Evolutionary conservation across 2,888 invertebrate genomes (phyloP).

Genomic region (Elmis aenea): DNA sequence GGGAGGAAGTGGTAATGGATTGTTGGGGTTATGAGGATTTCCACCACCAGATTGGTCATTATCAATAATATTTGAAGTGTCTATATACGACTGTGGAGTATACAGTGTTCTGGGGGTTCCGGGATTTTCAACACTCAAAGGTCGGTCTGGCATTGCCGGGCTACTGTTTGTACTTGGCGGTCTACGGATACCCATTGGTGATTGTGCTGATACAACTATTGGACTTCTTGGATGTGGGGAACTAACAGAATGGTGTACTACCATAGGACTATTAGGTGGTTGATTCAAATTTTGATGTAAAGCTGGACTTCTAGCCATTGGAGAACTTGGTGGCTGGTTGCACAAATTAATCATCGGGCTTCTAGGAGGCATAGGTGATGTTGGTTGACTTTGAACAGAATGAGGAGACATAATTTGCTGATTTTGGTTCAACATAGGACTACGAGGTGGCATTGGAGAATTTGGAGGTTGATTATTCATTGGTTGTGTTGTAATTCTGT

Average conservation of each 20-base stretch:
- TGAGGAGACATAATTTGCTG: constrained; percentile 45
- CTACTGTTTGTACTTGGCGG: constrained; percentile 53
- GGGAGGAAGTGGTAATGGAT: constrained; percentile 56
- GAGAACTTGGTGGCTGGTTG: constrained; percentile 52
- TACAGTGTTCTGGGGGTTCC: constrained; percentile 50
- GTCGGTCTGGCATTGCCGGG: constrained; percentile 55
- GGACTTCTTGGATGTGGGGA: constrained; percentile 32
- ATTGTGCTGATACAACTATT: constrained; percentile 45
- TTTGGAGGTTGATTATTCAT: constrained; percentile 48
- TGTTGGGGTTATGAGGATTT: constrained; percentile 53
- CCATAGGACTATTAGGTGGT: constrained; percentile 45
- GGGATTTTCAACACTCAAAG: constrained; percentile 57
- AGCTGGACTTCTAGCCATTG: constrained; percentile 55
- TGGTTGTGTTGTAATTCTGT: constrained; percentile 38
- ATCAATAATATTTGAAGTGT: constrained; percentile 1
- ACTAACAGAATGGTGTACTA: constrained; percentile 40
- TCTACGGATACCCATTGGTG: constrained; percentile 52
- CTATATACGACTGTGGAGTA: constrained; percentile 32
- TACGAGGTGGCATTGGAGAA: constrained; percentile 53
- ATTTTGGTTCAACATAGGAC: constrained; percentile 45
- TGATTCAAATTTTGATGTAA: constrained; percentile 50
- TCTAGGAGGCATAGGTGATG: constrained; percentile 47
- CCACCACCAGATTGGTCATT: constrained; percentile 44
- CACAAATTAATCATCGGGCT: constrained; percentile 41
- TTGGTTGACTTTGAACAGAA: constrained; percentile 43